phyloP scores from a whole-genome alignment of 2,113 vertebrate genomes.

The Centrocercus urophasianus region DNA sequence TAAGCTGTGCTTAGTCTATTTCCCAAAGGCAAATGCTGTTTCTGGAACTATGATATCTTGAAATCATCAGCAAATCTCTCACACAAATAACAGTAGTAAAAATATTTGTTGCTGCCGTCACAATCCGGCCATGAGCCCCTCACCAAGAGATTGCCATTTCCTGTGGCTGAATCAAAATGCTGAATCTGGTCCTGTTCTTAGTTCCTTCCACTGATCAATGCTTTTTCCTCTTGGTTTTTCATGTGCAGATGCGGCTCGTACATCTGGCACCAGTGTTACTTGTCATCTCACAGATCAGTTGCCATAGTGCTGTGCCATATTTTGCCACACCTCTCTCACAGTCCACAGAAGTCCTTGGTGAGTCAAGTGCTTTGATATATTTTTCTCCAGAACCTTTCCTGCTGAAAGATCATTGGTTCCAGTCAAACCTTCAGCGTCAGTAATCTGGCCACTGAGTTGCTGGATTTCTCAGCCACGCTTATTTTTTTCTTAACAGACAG shows the following conservation, averaged over 20 bases:
- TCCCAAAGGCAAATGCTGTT: slow-evolving; percentile 2
- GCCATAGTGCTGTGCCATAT: not conserved
- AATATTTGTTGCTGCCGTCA: not conserved
- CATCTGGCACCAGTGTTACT: not conserved
- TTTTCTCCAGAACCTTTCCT: not conserved
- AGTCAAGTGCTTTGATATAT: not conserved
- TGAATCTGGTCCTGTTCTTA: not conserved
- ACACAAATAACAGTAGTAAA: not conserved
- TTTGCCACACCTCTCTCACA: not conserved
- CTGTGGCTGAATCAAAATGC: not conserved
- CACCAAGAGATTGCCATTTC: not conserved
- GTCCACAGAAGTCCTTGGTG: not conserved
- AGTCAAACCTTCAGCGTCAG: not conserved
- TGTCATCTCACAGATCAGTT: not conserved
- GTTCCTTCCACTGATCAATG: not conserved
- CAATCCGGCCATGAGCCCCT: not conserved
- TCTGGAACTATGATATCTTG: not conserved
- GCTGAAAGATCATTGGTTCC: not conserved
- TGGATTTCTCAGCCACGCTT: not conserved
- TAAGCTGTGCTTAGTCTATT: not conserved
- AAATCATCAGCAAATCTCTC: not conserved
- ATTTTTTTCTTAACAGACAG: not conserved
- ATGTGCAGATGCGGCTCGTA: not conserved
- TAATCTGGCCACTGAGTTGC: not conserved
- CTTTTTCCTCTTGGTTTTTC: not conserved